These are phyloP conservation scores for Oligia latruncula DNA, from an alignment of 2,888 invertebrate species.

Conservation along the genomic window DNA sequence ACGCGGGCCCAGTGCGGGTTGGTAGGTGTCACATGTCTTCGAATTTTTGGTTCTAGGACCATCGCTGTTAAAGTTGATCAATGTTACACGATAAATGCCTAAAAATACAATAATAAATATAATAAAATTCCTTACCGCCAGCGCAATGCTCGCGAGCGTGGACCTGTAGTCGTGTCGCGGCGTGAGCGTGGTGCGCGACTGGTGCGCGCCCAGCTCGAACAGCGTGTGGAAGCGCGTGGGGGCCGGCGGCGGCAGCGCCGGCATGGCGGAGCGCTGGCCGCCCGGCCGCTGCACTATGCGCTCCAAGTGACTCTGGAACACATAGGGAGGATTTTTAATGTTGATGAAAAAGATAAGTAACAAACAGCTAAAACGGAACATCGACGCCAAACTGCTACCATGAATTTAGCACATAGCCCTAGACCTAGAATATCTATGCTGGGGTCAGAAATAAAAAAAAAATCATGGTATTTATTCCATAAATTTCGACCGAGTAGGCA, in stretches of 20 bases:
- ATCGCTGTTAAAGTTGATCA: not conserved
- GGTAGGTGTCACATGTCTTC: no score
- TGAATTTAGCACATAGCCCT: not conserved
- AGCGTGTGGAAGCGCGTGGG: slow-evolving; percentile 94
- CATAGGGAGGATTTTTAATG: not conserved
- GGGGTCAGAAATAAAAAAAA: not conserved
- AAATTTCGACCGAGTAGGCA: not conserved
- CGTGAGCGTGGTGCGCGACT: slow-evolving; percentile 87
- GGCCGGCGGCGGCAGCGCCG: slow-evolving; percentile 84
- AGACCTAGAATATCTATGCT: not conserved
- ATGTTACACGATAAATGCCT: not conserved
- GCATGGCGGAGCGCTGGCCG: slow-evolving; percentile 82
- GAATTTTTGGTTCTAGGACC: no score
- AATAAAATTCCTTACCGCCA: slow-evolving; percentile 80
- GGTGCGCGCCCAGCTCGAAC: slow-evolving; percentile 94
- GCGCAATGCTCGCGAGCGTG: slow-evolving; percentile 95
- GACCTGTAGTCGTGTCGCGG: slow-evolving; percentile 91
- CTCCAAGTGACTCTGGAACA: slow-evolving; percentile 94
- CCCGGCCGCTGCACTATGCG: slow-evolving; percentile 96
- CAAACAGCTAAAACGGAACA: not conserved
- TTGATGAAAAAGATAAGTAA: not conserved
- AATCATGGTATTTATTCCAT: not conserved
- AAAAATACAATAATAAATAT: not conserved
- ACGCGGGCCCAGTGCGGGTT: no score
- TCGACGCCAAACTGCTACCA: no score